These are phyloP conservation scores for Danionella dracula DNA, from an alignment of 2,797 vertebrate species.

Conservation along the genomic window DNA sequence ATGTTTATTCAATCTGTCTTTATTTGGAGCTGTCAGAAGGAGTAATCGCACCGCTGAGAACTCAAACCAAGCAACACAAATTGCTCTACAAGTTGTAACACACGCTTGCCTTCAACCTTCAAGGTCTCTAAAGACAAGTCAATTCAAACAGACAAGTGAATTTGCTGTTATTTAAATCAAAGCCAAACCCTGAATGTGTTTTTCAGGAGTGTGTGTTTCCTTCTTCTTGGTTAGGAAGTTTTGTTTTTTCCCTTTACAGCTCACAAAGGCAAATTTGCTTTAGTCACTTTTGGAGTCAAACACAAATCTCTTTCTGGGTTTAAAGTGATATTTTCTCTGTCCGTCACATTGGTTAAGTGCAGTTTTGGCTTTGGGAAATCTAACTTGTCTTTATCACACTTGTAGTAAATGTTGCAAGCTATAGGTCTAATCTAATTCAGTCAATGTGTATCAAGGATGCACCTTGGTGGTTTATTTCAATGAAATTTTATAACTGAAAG, in stretches of 20 bases:
- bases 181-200: constrained; percentile 16
- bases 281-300: neutral
- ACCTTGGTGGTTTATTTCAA: neutral
- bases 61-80: constrained; percentile 55
- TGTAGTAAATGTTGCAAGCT: neutral
- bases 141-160: constrained; percentile 39
- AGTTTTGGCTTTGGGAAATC: neutral
- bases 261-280: neutral
- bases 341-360: neutral
- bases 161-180: constrained; percentile 34
- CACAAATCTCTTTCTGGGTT: neutral
- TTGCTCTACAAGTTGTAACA: constrained; percentile 47
- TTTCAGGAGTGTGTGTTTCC: neutral
- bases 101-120: constrained; percentile 42
- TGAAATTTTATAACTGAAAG: neutral
- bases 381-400: neutral
- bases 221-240: neutral
- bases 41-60: constrained; percentile 44
- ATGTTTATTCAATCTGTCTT: constrained; percentile 66
- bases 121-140: constrained; percentile 54
- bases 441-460: neutral
- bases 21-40: constrained; percentile 59
- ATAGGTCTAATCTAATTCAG: constrained; percentile 6
- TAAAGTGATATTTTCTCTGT: neutral
- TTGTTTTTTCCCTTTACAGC: neutral